A percentile compares a stretch with the other conserved stretches of the same genome.
Conservation (phyloP, 2,113 vertebrate genomes). For the Halcyon malimbica region DNA sequence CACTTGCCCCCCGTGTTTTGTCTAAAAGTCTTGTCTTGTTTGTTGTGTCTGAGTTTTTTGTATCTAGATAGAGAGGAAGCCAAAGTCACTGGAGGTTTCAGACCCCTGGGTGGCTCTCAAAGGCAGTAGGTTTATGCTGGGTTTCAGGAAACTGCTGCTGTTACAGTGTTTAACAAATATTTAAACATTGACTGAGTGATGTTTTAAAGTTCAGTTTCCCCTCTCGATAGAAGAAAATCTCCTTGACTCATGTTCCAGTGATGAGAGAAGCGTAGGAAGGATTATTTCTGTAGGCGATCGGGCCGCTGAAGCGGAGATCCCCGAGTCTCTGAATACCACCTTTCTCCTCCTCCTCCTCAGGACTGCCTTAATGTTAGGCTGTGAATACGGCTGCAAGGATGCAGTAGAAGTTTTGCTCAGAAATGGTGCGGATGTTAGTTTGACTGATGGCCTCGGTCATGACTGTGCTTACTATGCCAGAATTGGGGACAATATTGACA, state of each 20-base stretch:
- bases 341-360: slow-evolving; percentile 70
- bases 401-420: slow-evolving; percentile 91
- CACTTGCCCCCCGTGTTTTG: not conserved
- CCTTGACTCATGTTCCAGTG: not conserved
- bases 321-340: fast-evolving
- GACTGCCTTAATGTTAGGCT: slow-evolving; percentile 92
- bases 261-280: fast-evolving
- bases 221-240: not conserved
- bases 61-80: not conserved
- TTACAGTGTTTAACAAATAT: not conserved
- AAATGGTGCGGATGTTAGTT: slow-evolving; percentile 82
- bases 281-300: fast-evolving
- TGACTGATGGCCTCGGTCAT: slow-evolving; percentile 85
- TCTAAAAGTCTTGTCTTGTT: not conserved
- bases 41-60: not conserved
- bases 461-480: slow-evolving; percentile 91
- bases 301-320: fast-evolving
- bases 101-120: not conserved
- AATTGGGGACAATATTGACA: slow-evolving; percentile 89
- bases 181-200: not conserved
- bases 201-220: not conserved
- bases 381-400: slow-evolving; percentile 91
- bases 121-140: not conserved
- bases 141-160: fast-evolving
- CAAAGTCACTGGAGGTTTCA: not conserved